Evolutionary conservation across 92 coral and sea anemone species (phyloP), one percentile per base, ranked within the genome.

Genomic region (Epizoanthus illoricatus): DNA sequence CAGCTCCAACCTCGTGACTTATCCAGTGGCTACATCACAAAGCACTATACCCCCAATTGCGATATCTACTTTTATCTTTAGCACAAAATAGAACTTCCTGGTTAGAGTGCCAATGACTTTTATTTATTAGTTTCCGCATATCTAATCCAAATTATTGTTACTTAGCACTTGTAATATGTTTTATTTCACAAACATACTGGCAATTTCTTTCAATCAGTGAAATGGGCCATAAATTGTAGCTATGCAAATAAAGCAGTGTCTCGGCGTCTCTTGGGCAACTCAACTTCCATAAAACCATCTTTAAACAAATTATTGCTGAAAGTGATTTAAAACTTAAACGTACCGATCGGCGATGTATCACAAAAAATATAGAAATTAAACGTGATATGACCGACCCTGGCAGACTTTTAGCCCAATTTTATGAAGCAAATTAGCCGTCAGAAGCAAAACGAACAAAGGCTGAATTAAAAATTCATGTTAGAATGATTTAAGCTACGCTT

Each of bases 401-500:
- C 41, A 76, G 13, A 28, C 21, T 71, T 9, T 33, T n/a, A 42
- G 2, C 28, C 1, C 23, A 7, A 59, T 41, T 40, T 11, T 15
- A 9, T 11, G 39, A 20, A 21, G 23, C 20, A 5, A 41, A 66
- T 19, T 43, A 20, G 41, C 28, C 61, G 58, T 78, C 71, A 45
- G 54, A 78, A 8, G 69, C 64, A 62, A 78, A 43, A 49, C 28
- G 24, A 49, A 75, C 65, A 23, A 58, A 60, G 15, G 4, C 23
- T 43, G 45, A 23, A 78, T 78, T 78, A 78, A 78, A 78, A 78
- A 78, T 78, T 78, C 41, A 78, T 64, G 82, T 2, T 11, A 64
- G 36, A 78, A 21, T 43, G 21, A 62, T 78, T 78, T 75, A 47
- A 78, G 82, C 21, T 12, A 52, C 56, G 56, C 56, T 52, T 45